Evolutionary conservation across 37 sponge, comb jelly and placozoan genomes (phyloP), one percentile per base, ranked within the genome.

Genomic region (Hormiphora californensis): DNA sequence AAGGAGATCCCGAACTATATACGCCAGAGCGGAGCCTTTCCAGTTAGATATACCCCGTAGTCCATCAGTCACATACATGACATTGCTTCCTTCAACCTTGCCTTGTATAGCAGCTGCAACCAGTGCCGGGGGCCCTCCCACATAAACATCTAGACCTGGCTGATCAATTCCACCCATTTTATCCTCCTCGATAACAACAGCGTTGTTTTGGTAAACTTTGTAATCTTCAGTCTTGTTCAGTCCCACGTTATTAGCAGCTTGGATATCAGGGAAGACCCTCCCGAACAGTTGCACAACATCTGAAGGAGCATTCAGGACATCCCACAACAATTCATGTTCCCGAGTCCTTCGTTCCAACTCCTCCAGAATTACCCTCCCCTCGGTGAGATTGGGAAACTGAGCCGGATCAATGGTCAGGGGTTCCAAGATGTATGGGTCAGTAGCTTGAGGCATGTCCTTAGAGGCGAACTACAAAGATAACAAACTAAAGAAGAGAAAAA

Each of bases 181-280:
- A 49, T 73, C 81, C 23, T 41, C 81, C 35, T 73, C 81, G 40
- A 73, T 73, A 22, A n/a, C 22, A 49, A 43, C 43, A 4, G 21
- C 81, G 21, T 49, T 49, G 3, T 73, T 49, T 49, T 40, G 21
- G 49, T 49, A 73, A 4, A 73, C 0, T 40, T 73, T 73, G 17
- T 32, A 32, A 40, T 73, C 81, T 21, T 36, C 39, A 8, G 81
- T 41, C 25, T 7, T 73, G 81, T 73, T 73, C 25, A 35, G 19
- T 32, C 81, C 81, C 12, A 32, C 81, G 46, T 73, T 73, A 21
- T 73, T 44, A 11, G 17, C 15, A 0, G 23, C n/a, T 12, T 73
- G 43, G 46, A 73, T 30, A 22, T 73, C 81, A 22, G 81, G 81
- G 81, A 73, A 73, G 43, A 73, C 81, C 23, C 8, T 73, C 2